Evolutionary conservation across 2,888 invertebrate species (phyloP), one percentile per base, ranked within the genome.

Genomic region (Eledona agricola): DNA sequence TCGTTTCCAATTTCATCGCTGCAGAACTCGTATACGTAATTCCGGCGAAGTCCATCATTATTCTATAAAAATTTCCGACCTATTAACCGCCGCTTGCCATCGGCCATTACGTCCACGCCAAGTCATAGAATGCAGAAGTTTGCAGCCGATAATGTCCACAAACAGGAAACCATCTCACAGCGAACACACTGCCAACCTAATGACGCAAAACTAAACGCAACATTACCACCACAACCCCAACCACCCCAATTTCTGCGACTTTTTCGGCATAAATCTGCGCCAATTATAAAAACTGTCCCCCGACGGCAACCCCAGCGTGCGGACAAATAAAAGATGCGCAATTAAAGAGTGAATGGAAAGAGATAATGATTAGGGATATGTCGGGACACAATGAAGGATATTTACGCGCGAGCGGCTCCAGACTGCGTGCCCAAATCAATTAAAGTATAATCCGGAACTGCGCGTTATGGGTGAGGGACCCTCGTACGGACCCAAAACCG

Each of bases 361-460:
- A 72, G 74, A 75, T 73, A 75, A 76, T 75, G 72, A 76, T 75
- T 75, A 72, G 74, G 74, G 74, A 73, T 73, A 72, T 73, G 74
- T 73, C 72, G 66, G 62, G 68, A 71, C 69, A 75, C 74, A 76
- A 74, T 75, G 72, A 73, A 72, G 60, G 72, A 68, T 66, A 67
- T 74, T 76, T 66, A 73, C 76, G 75, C 73, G 71, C 72, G 74
- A 74, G 67, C 69, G 65, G 69, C 67, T 71, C 65, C 73, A 72
- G 74, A 71, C 67, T 75, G 75, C 75, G 75, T 76, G 75, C 75
- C 72, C 74, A 77, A 80, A 81, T 81, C 81, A 80, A 81, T 81
- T 81, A 80, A 80, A 80, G 78, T 79, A 79, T 79, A 80, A 80
- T 80, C 80, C 80, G 80, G 80, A 80, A 80, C 80, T 77, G 75